These are phyloP conservation scores for Aphidius colemani DNA, from an alignment of 2,888 invertebrate genomes.

Conservation along the genomic window DNA sequence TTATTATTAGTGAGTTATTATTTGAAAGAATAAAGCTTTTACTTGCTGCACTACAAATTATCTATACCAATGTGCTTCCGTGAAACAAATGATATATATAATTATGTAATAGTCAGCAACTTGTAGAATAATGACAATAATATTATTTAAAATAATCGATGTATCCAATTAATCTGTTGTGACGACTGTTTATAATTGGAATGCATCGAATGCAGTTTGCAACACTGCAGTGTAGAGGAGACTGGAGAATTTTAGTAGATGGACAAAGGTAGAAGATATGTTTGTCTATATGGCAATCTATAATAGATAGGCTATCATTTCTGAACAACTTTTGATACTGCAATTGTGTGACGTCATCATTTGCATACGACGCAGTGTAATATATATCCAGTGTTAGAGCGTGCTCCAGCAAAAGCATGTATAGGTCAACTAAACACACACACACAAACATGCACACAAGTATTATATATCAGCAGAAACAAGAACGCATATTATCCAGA, in stretches of 20 bases:
- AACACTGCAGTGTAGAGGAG: slow-evolving; percentile 24
- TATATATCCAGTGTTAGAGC: slow-evolving; percentile 39
- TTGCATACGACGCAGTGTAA: slow-evolving; percentile 55
- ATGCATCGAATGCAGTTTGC: slow-evolving; percentile 7
- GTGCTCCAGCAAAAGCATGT: slow-evolving; percentile 34
- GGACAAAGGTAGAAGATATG: slow-evolving; percentile 24
- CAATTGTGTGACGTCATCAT: slow-evolving; percentile 58
- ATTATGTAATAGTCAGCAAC: no score
- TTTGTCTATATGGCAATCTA: slow-evolving; percentile 41
- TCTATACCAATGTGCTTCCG: no score
- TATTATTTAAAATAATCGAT: no score
- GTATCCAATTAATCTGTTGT: no score
- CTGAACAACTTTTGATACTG: slow-evolving; percentile 44
- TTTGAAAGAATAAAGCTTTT: no score
- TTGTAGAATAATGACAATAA: no score
- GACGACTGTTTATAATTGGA: slow-evolving; percentile 1
- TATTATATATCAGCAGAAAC: slow-evolving; percentile 22
- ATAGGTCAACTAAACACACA: slow-evolving; percentile 34
- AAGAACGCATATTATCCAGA: neutral
- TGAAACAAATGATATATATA: no score
- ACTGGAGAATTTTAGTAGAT: slow-evolving; percentile 25
- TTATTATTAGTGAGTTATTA: no score
- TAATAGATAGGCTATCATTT: slow-evolving; percentile 47
- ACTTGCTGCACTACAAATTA: no score
- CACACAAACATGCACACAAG: slow-evolving; percentile 4